Percentiles rank a stretch among this genome's conserved stretches.
phyloP scores from a whole-genome alignment of 2,888 invertebrate genomes.

The Aspidiotus rigidus region DNA sequence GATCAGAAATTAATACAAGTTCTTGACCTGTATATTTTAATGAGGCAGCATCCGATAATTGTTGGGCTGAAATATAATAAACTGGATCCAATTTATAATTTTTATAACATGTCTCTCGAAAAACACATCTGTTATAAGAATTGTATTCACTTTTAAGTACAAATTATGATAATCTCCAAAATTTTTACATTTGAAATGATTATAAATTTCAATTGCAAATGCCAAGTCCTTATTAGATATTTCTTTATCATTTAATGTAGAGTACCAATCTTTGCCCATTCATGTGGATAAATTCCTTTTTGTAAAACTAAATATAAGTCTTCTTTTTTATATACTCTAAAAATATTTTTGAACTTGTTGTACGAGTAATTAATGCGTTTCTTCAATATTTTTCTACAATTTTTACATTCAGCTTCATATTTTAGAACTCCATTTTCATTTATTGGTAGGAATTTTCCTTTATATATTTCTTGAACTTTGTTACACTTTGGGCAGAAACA shows the following conservation, averaged over 20 bases:
- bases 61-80: constrained; percentile 4
- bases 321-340: background rate
- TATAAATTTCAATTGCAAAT: too few relatives aligned
- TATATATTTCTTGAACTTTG: constrained; percentile 13
- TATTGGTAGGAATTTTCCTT: constrained; percentile 16
- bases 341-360: too few relatives aligned
- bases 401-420: constrained; percentile 18
- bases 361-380: background rate
- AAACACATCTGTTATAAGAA: too few relatives aligned
- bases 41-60: constrained; percentile 7
- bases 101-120: too few relatives aligned
- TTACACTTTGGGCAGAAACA: constrained; percentile 19
- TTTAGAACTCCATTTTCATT: constrained; percentile 18
- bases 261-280: background rate
- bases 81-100: too few relatives aligned
- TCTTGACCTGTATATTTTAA: too few relatives aligned
- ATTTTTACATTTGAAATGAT: too few relatives aligned
- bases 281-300: too few relatives aligned
- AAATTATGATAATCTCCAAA: too few relatives aligned
- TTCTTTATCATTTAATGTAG: constrained; percentile 2
- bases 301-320: background rate
- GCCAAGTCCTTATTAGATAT: too few relatives aligned
- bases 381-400: too few relatives aligned
- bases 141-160: too few relatives aligned
- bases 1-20: constrained; percentile 1